Percentiles rank a stretch among this genome's conserved stretches.
These are phyloP conservation scores for Ooceraea biroi DNA, from an alignment of 1,140 invertebrate species.

Conservation along the genomic window DNA sequence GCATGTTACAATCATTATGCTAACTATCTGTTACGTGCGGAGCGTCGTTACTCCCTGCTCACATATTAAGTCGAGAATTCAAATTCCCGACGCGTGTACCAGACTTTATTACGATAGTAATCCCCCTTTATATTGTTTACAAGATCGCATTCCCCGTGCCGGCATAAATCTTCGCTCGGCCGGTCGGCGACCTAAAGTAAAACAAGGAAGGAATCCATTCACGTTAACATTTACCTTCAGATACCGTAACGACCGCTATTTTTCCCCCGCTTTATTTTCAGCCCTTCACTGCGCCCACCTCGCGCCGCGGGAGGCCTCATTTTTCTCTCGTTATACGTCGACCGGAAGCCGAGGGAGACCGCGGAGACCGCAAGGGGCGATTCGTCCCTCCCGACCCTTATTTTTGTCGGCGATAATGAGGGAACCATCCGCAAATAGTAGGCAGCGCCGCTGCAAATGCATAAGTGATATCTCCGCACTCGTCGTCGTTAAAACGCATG, in stretches of 20 bases:
- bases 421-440: constrained; percentile 39
- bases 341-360: constrained; percentile 10
- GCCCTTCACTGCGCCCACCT: not conserved
- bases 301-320: constrained; percentile 26
- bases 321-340: constrained; percentile 50
- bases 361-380: not conserved
- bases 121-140: constrained; percentile 48
- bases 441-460: not conserved
- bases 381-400: constrained; percentile 4
- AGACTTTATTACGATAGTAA: constrained; percentile 55
- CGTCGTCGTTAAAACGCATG: not conserved
- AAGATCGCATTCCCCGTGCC: constrained; percentile 36
- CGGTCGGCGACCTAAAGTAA: constrained; percentile 20
- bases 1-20: constrained; percentile 57
- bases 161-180: constrained; percentile 17
- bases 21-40: constrained; percentile 42
- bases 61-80: constrained; percentile 55
- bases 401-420: constrained; percentile 57
- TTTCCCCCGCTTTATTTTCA: constrained; percentile 35
- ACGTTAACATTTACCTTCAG: constrained; percentile 42
- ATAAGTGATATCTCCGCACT: constrained; percentile 26
- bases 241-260: constrained; percentile 35
- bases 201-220: constrained; percentile 49
- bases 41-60: constrained; percentile 47
- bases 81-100: constrained; percentile 39